These are phyloP conservation scores for Pseudobourletiella spinata DNA, from an alignment of 1,140 invertebrate genomes.

Conservation along the genomic window DNA sequence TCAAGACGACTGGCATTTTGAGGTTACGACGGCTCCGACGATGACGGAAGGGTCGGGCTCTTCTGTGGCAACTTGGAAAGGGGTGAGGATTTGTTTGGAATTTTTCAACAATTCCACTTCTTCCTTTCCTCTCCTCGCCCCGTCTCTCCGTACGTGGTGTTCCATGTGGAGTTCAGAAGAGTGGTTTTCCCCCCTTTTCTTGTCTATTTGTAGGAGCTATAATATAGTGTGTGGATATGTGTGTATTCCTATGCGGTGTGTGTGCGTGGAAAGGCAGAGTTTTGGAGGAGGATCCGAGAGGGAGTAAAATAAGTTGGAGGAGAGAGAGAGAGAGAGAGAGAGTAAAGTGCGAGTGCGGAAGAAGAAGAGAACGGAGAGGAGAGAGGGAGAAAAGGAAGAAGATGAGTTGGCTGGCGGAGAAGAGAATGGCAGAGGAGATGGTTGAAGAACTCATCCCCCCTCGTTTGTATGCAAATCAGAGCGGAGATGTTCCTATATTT, in stretches of 20 bases:
- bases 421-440: constrained; percentile 1
- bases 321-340: background rate
- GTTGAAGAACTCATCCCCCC: constrained; percentile 3
- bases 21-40: too few relatives aligned
- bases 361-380: background rate
- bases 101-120: too few relatives aligned
- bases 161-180: too few relatives aligned
- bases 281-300: background rate
- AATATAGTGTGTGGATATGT: too few relatives aligned
- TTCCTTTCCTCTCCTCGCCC: too few relatives aligned
- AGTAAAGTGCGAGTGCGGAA: background rate
- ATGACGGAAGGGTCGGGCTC: too few relatives aligned
- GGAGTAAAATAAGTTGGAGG: background rate
- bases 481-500: constrained; percentile 1
- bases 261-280: background rate
- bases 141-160: too few relatives aligned
- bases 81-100: too few relatives aligned
- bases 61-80: too few relatives aligned
- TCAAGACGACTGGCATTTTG: too few relatives aligned
- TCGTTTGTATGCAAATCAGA: constrained; percentile 9
- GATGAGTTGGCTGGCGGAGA: background rate
- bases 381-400: background rate
- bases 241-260: background rate
- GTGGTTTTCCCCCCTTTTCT: too few relatives aligned
- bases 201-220: too few relatives aligned